Base-by-base conservation (phyloP, 2,797 vertebrate genomes). In the Myiotriccus ornatus region DNA sequence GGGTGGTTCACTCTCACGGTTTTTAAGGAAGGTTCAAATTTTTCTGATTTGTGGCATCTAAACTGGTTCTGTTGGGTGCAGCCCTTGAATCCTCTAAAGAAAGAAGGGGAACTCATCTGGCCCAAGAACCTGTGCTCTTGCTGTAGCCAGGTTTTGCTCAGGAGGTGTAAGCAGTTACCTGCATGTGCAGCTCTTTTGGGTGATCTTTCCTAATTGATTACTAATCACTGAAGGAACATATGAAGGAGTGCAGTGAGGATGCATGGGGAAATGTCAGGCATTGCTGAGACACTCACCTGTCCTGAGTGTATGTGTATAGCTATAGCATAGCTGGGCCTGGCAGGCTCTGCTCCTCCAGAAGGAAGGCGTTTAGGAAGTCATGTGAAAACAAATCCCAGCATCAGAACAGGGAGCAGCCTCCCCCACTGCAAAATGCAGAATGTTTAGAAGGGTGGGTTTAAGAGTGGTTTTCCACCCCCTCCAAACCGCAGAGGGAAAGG, bases 341-440 rank as follows among this genome's bases (percentile, higher is more conserved):
- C 87, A 86, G 80, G 41, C 85, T 75, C 24, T 62, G 64, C 47
- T 50, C 57, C 55, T 73, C 39, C 85, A 59, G 47, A 64, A 90
- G 76, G 94, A 79, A 86, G 65, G 35, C 71, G 27, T 57, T 85
- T 83, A 85, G 73, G 65, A 78, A 87, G 46, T 85, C 64, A 12
- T 47, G 73, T 68, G 89, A 62, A 90, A 96, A 88, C 89, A 93
- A 86, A 55, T 84, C 84, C 43, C 80, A 90, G 83, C 73, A 69
- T 81, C 94, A 55, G 52, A 85, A 41, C 56, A 57, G 65, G 89
- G 62, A 94, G 53, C 89, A 89, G 82, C 49, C 69, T 86, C 56
- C 79, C 57, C 46, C 21, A 4, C 69, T 57, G 62, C 46, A 78
- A 65, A 60, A 80, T 4, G 15, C 46, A 56, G 43, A 11, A 46